Percentiles rank a stretch among this genome's conserved stretches.
phyloP scores from a whole-genome alignment of 2,797 vertebrate genomes.

The Calcarius lapponicus region DNA sequence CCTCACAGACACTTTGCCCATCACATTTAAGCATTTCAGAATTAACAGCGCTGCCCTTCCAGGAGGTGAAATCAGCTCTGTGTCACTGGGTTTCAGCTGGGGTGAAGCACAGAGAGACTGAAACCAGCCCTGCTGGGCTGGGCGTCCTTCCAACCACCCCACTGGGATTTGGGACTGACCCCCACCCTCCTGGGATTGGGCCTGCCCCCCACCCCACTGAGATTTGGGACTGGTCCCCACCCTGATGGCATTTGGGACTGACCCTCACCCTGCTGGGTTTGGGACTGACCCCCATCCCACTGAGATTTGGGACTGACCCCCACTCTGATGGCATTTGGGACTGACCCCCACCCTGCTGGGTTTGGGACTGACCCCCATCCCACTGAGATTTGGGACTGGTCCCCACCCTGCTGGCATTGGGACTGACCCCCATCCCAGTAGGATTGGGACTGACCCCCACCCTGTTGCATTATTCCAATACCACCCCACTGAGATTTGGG shows the following conservation, averaged over 20 bases:
- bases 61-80: neutral
- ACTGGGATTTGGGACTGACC: neutral
- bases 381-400: neutral
- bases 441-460: neutral
- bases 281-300: accelerated
- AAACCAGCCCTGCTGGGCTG: neutral
- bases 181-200: neutral
- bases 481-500: neutral
- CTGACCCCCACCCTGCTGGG: accelerated
- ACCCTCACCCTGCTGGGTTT: accelerated
- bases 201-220: accelerated
- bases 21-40: neutral
- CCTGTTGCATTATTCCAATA: too few relatives aligned
- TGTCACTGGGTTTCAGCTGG: neutral
- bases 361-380: neutral
- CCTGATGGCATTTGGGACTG: accelerated
- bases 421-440: neutral
- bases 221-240: neutral
- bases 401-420: neutral
- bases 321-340: accelerated
- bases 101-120: neutral
- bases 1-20: neutral
- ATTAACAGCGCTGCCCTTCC: neutral
- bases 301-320: neutral
- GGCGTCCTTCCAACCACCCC: neutral